Evolutionary conservation across 2,888 invertebrate species (phyloP), one percentile per base, ranked within the genome.

Genomic region (Nemapogon koenigi): DNA sequence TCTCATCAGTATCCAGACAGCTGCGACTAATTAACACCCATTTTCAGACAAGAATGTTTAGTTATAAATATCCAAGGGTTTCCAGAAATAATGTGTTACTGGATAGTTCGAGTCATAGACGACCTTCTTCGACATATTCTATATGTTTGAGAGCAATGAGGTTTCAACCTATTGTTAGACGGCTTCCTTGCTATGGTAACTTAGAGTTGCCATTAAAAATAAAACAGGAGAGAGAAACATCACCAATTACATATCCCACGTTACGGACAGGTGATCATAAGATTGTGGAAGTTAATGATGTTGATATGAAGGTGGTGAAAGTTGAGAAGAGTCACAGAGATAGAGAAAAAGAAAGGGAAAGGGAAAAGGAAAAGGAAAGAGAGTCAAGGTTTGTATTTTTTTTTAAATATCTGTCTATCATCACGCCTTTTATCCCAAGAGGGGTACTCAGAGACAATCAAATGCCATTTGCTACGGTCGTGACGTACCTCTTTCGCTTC

Each of bases 151-250:
- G 59, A 40, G 76, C 78, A 4, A 60, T 80, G 8, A 60, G 64
- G 38, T 80, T 80, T 47, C 71, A 72, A 40, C 55, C 69, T 0
- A 62, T 65, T 2, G 69, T 72, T 0, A 59, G 70, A 38, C 62
- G 78, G 38, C 46, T 79, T 14, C 80, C 80, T 0, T 80, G 79
- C 39, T 80, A 80, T 44, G 80, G 80, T 0, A 80, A 80, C 38
- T 45, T 80, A 43, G 79, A 78, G 49, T 47, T 80, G 40, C 76
- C 78, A 0, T 51, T 75, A 14, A 76, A 78, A 48, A 57, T 71
- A 1, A 78, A 78, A 33, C 71, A 75, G 26, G 76, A 76, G 36
- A 54, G 51, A 26, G 46, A 52, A 0, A 46, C 54, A 1, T 51
- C 63, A 0, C 49, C 54, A 0, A 52, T 71, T 10, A n/a, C n/a